These are phyloP conservation scores for Manduca sexta DNA, from an alignment of 1,140 invertebrate species.

Conservation along the genomic window DNA sequence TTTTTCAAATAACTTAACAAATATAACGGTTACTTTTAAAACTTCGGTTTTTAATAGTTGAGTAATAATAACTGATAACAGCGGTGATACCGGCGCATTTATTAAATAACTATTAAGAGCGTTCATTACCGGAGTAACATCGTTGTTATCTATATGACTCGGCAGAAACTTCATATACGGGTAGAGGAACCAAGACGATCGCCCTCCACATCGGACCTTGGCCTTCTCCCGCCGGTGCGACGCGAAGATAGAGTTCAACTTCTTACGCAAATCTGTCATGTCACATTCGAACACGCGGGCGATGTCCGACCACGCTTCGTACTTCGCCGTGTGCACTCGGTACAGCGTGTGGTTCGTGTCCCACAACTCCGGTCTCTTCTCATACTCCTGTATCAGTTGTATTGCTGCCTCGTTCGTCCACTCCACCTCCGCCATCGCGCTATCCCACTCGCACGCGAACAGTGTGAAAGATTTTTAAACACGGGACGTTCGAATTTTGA, in stretches of 20 bases:
- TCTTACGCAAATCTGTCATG: conserved; percentile 46
- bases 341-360: conserved; percentile 37
- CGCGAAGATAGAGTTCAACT: conserved; percentile 57
- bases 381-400: conserved; percentile 40
- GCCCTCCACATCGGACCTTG: conserved; percentile 37
- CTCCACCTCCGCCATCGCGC: conserved; percentile 30
- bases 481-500: not conserved
- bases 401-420: conserved; percentile 47
- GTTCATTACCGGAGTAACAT: not conserved
- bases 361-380: conserved; percentile 41
- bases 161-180: conserved; percentile 45
- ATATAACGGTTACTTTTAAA: too few relatives aligned
- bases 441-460: not conserved
- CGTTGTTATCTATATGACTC: conserved; percentile 26
- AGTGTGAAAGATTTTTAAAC: conserved; percentile 8
- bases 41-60: too few relatives aligned
- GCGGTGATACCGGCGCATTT: too few relatives aligned
- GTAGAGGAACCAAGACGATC: conserved; percentile 55
- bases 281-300: conserved; percentile 48
- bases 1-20: not conserved
- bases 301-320: conserved; percentile 50
- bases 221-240: conserved; percentile 55
- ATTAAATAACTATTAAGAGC: not conserved
- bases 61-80: too few relatives aligned
- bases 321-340: conserved; percentile 41